These are phyloP conservation scores for Oligia latruncula DNA, from an alignment of 2,888 invertebrate species.

Conservation along the genomic window DNA sequence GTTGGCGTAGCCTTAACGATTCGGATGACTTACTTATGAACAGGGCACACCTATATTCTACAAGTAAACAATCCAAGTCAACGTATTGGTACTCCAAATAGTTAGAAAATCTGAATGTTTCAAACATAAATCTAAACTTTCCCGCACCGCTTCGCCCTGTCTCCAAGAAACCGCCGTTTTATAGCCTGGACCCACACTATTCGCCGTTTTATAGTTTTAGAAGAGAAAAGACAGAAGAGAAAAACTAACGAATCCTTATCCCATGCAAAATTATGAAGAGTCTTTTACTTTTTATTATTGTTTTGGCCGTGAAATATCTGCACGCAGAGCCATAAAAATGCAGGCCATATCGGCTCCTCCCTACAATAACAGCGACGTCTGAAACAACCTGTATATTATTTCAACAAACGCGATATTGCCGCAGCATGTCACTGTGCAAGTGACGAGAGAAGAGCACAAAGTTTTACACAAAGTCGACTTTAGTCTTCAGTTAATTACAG, in stretches of 20 bases:
- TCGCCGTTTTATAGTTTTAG: constrained; percentile 50
- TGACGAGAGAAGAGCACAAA: constrained; percentile 38
- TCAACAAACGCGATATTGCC: constrained; percentile 45
- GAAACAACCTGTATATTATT: constrained; percentile 43
- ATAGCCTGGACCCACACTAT: constrained; percentile 53
- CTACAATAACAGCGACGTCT: constrained; percentile 35
- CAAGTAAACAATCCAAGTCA: constrained; percentile 25
- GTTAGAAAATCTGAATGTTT: constrained; percentile 45
- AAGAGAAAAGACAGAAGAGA: constrained; percentile 15
- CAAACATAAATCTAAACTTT: constrained; percentile 61
- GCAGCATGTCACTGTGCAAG: constrained; percentile 24
- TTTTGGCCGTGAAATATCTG: constrained; percentile 16
- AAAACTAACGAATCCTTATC: not conserved
- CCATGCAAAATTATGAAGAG: not conserved
- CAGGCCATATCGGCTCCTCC: constrained; percentile 13
- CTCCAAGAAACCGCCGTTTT: constrained; percentile 57
- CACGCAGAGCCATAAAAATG: constrained; percentile 18
- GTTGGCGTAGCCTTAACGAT: not conserved
- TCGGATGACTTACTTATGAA: constrained; percentile 19
- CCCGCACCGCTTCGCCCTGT: constrained; percentile 44
- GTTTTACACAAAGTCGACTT: constrained; percentile 39
- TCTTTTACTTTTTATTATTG: constrained; percentile 2
- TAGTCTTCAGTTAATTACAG: constrained; percentile 49
- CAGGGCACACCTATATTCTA: not conserved
- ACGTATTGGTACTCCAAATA: constrained; percentile 24